Base-by-base conservation (phyloP, 2,113 vertebrate genomes). In the Tachycineta bicolor region DNA sequence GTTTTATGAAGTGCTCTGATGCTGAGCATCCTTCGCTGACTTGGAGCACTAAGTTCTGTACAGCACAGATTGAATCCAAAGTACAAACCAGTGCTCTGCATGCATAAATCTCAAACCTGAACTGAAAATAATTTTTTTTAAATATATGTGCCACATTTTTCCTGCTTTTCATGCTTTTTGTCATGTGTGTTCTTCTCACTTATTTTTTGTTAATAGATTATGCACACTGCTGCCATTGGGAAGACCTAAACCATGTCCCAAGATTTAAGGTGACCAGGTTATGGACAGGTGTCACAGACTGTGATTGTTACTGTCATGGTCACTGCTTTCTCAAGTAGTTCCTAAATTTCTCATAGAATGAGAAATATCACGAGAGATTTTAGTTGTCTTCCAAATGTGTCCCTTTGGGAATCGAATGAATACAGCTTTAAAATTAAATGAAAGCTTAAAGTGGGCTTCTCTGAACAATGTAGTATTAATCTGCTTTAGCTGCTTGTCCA, bases 121-220 rank as follows among this genome's bases (percentile, higher is more conserved):
- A 52, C 14, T 56, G 22, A 67, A 83, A 89, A 67, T 55, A 9
- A 9, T 34, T 65, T 79, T 80, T 84, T 82, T 33, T 2, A 43
- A 43, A 63, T 59, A 22, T 20, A 18, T 33, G 4, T 47, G 41
- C 15, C 9, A 26, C 9, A 4, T 83, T 87, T 87, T n/a, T 81
- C 11, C 34, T 70, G 12, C 24, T 82, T 78, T 65, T 39, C 29
- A 21, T 90, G 56, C 15, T 56, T 68, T 89, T 68, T 64, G 10
- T 62, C 0, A 0, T 37, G 14, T 31, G 31, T 59, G 18, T 23
- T 90, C 26, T 83, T 37, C 14, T 85, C 23, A 4, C 9, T 41
- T 41, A n/a, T 41, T 16, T 75, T 62, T 55, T 8, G 8, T 52
- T 77, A 14, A 14, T 18, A 53, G 20, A 31, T 41, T 8, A 50